Base-by-base conservation (phyloP, 1,140 invertebrate species). In the Drosophila athabasca region DNA sequence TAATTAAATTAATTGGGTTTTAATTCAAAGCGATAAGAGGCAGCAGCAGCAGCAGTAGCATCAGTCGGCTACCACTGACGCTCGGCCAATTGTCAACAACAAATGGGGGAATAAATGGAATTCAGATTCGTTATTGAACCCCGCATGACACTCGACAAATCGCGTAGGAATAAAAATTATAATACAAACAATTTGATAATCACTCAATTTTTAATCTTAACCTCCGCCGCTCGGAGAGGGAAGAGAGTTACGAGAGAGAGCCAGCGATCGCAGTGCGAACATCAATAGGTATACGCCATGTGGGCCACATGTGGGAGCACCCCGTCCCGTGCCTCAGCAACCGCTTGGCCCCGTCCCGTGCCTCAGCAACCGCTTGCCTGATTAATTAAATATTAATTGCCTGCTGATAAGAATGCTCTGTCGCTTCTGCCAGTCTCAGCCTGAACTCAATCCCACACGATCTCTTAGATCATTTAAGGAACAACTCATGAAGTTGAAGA, bases 1-100 rank as follows among this genome's bases (percentile, higher is more conserved):
- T 91, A 90, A 91, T 90, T 91, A 84, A 91, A 91, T 91, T 91
- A 91, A 91, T 91, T 91, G 90, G 78, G 90, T 80, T 90, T 91
- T 91, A 91, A 91, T 91, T 91, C 84, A 80, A 64, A 15, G 83
- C 76, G 83, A 88, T 88, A 88, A 83, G 68, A 13, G 26, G 24
- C 13, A 29, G 35, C 43, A 58, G 39, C 24, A 61, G 29, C 35
- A 58, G 11, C 31, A 50, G 22, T 19, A 24, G 6, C 11, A 4
- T 3, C 9, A 39, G 35, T 39, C 35, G 35, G 9, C 35, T 62
- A 41, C 41, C 31, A 64, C 58, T 74, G 74, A 81, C 67, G 72
- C 57, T 69, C 62, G 60, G 60, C 57, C 59, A 66, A 74, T 72
- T 85, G 77, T 85, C 82, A 87, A 85, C 77, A 87, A 71, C 62